Conservation (phyloP, 2,888 invertebrate genomes). For the Sphaerophoria taeniata region DNA sequence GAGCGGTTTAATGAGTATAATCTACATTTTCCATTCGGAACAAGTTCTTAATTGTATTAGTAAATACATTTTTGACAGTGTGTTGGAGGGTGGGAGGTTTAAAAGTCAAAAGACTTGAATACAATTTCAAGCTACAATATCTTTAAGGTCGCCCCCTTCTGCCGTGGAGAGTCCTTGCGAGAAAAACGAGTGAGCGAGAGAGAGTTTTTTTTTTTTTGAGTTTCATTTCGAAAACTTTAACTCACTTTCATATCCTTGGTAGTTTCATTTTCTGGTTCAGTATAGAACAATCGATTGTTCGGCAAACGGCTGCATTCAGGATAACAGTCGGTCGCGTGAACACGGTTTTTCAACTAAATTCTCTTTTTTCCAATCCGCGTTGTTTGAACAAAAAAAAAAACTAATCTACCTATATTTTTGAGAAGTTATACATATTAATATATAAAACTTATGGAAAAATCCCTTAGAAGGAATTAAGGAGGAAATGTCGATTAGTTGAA, state of each 20-base stretch:
- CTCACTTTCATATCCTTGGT: conserved; percentile 44
- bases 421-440: neutral
- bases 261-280: conserved; percentile 76
- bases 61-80: conserved; percentile 17
- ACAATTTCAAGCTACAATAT: conserved; percentile 46
- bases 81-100: conserved; percentile 27
- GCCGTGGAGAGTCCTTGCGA: conserved; percentile 14
- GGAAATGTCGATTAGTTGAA: conserved; percentile 6
- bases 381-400: conserved; percentile 7
- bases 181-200: conserved; percentile 9
- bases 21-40: neutral
- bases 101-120: conserved; percentile 51
- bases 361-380: conserved; percentile 39
- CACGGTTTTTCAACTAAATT: conserved; percentile 21
- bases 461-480: neutral
- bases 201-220: conserved; percentile 13
- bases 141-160: neutral
- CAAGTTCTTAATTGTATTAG: neutral
- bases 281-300: conserved; percentile 82
- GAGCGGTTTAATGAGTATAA: conserved; percentile 59
- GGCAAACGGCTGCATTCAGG: conserved; percentile 79
- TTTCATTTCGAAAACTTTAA: conserved; percentile 32
- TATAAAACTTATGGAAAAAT: neutral
- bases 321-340: conserved; percentile 78
- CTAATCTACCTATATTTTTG: neutral